Conservation (phyloP, 2,113 vertebrate genomes). For the Thalassarche chlororhynchos region DNA sequence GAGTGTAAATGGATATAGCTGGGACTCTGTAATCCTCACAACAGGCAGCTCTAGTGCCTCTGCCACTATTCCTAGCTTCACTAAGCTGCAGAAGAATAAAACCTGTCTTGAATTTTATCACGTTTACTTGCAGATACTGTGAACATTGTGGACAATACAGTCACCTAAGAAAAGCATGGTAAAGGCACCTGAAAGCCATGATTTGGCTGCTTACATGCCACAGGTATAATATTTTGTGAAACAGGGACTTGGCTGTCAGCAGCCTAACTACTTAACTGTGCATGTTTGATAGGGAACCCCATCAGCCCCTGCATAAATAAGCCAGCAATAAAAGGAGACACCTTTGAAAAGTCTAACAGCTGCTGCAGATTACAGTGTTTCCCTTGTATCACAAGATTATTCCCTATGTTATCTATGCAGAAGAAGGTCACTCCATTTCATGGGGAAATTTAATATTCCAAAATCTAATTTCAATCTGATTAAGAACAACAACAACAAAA, state of each 20-base stretch:
- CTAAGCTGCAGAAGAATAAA: neutral
- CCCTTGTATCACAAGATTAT: neutral
- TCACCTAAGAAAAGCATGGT: neutral
- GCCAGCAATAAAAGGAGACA: neutral
- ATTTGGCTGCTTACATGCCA: neutral
- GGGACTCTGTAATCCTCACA: neutral
- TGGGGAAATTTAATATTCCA: neutral
- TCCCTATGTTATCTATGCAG: neutral
- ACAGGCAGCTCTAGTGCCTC: neutral
- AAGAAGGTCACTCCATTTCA: neutral
- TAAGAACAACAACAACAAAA: neutral
- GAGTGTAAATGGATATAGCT: neutral
- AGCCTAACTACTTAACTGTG: neutral
- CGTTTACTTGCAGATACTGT: neutral
- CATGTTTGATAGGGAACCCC: neutral
- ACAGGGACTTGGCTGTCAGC: neutral
- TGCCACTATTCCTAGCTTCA: neutral
- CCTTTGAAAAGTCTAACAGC: constrained; percentile 1
- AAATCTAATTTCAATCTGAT: constrained; percentile 29
- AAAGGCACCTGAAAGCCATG: neutral
- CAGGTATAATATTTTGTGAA: neutral
- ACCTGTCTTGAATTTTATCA: constrained; percentile 1
- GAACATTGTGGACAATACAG: neutral
- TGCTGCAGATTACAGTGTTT: neutral
- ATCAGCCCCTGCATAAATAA: neutral